These are phyloP conservation scores for Chymomyza procnemis DNA, from an alignment of 2,888 invertebrate genomes.

Conservation along the genomic window DNA sequence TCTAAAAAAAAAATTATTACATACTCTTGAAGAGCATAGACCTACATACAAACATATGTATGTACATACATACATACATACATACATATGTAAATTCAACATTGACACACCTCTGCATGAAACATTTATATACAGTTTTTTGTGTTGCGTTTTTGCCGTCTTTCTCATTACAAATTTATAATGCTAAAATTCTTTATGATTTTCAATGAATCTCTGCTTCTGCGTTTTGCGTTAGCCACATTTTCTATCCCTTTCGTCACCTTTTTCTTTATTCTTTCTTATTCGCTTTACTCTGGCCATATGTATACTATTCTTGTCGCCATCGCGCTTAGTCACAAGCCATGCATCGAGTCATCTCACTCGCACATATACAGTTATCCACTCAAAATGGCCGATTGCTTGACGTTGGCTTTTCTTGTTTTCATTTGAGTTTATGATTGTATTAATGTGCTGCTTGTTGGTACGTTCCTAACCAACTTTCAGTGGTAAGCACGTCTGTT, in stretches of 20 bases:
- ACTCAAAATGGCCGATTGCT: conserved; percentile 53
- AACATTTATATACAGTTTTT: conserved; percentile 17
- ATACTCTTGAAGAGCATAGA: no score
- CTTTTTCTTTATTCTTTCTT: neutral
- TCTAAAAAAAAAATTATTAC: no score
- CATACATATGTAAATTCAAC: neutral
- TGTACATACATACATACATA: neutral
- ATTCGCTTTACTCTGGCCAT: neutral
- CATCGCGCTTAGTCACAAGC: neutral
- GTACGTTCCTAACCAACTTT: conserved; percentile 23
- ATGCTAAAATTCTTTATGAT: conserved; percentile 39
- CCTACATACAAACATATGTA: conserved; percentile 3
- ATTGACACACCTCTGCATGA: neutral
- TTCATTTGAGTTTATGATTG: conserved; percentile 27
- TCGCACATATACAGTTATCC: neutral
- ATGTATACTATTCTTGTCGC: conserved; percentile 1
- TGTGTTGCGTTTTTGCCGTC: conserved; percentile 37
- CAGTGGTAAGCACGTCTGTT: conserved; percentile 46
- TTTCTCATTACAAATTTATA: conserved; percentile 36
- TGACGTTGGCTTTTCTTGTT: conserved; percentile 23
- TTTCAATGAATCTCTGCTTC: conserved; percentile 48
- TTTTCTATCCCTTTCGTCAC: neutral
- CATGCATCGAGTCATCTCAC: conserved; percentile 16
- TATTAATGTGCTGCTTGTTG: neutral
- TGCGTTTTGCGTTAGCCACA: conserved; percentile 31